Evolutionary conservation across 2,888 invertebrate species (phyloP).

Genomic region (Eulithis prunata): DNA sequence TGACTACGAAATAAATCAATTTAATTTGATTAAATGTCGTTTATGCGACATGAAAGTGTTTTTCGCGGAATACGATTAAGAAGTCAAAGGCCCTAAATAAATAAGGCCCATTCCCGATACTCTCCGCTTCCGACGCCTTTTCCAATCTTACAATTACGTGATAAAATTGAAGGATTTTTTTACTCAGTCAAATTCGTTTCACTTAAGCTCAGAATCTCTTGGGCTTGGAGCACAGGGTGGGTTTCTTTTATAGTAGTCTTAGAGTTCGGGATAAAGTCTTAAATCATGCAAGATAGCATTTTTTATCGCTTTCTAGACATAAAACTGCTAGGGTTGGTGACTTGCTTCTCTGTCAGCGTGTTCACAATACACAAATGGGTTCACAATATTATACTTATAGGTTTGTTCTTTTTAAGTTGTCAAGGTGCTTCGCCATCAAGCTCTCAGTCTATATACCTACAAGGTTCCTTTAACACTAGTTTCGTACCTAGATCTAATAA

Average conservation of each 20-base stretch:
- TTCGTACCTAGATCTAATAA: too few relatives aligned
- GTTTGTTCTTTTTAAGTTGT: not conserved
- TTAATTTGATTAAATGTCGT: too few relatives aligned
- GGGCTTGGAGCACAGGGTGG: constrained; percentile 48
- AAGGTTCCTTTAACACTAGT: too few relatives aligned
- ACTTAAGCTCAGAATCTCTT: constrained; percentile 60
- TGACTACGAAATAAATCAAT: too few relatives aligned
- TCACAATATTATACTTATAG: not conserved
- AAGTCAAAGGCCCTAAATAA: constrained; percentile 34
- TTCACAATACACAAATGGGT: too few relatives aligned
- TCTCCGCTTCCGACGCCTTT: constrained; percentile 39
- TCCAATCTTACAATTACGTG: constrained; percentile 63
- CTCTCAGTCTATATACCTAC: too few relatives aligned
- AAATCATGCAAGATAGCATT: not conserved
- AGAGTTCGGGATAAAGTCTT: constrained; percentile 5
- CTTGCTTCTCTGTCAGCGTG: not conserved
- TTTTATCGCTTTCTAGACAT: not conserved
- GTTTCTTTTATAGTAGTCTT: constrained; percentile 45
- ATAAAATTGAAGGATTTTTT: constrained; percentile 67
- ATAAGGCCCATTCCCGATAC: constrained; percentile 37
- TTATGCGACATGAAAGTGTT: constrained; percentile 3
- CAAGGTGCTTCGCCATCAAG: too few relatives aligned
- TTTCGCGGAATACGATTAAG: constrained; percentile 5
- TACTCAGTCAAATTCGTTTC: constrained; percentile 64
- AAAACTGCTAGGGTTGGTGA: not conserved